These are phyloP conservation scores for Cebidichthys violaceus DNA, from an alignment of 2,113 vertebrate species.

Conservation along the genomic window DNA sequence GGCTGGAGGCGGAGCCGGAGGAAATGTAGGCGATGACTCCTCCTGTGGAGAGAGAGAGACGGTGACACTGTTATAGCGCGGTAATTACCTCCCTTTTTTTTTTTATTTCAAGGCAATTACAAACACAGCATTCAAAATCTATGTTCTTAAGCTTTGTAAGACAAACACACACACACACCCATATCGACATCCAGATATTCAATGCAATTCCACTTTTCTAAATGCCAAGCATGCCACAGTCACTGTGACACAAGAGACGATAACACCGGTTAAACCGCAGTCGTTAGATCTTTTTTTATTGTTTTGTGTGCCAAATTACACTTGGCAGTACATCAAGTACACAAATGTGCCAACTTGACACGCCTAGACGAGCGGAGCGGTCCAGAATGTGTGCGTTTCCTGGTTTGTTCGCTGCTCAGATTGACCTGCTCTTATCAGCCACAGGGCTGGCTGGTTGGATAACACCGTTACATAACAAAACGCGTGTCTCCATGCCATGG, in stretches of 20 bases:
- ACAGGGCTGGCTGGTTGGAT: conserved; percentile 59
- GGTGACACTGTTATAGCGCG: conserved; percentile 9
- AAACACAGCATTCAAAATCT: no score
- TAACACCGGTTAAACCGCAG: no score
- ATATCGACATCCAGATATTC: no score
- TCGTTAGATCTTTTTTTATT: no score
- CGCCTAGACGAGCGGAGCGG: not conserved
- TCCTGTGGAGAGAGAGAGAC: conserved; percentile 79
- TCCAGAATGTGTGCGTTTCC: not conserved
- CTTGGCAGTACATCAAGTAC: not conserved
- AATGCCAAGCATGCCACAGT: not conserved
- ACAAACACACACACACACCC: no score
- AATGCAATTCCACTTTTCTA: no score
- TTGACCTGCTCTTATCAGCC: conserved; percentile 68
- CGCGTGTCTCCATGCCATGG: conserved; percentile 38
- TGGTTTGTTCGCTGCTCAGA: conserved; percentile 1
- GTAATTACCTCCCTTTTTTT: not conserved
- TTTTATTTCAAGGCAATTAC: not conserved
- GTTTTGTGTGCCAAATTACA: not conserved
- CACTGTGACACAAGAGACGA: not conserved
- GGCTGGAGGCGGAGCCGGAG: conserved; percentile 91
- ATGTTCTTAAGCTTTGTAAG: no score
- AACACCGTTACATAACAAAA: conserved; percentile 75
- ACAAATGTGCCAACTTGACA: conserved; percentile 7
- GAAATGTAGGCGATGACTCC: conserved; percentile 98